These are phyloP conservation scores for Narcine bancroftii DNA, from an alignment of 2,113 vertebrate species.

Conservation along the genomic window DNA sequence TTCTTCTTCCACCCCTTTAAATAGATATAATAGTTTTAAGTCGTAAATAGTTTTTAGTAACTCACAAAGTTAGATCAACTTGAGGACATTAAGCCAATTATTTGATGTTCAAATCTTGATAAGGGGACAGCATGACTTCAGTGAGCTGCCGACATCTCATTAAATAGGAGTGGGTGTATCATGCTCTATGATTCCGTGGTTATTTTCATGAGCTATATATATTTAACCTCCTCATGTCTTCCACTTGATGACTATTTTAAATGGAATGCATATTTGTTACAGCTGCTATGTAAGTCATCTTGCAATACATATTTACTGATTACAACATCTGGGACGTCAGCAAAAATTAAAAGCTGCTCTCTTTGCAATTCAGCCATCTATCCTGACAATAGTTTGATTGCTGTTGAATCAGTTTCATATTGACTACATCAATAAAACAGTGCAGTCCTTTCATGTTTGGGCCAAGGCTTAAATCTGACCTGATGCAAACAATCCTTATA, in stretches of 20 bases:
- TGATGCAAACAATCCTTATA: not conserved
- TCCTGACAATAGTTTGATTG: not conserved
- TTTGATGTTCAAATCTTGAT: too few species aligned
- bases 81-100: too few species aligned
- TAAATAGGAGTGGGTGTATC: too few species aligned
- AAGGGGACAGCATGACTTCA: too few species aligned
- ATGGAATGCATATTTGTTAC: not conserved
- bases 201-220: not conserved
- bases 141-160: too few species aligned
- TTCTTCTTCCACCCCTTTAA: too few species aligned
- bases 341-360: not conserved
- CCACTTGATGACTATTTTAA: not conserved
- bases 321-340: not conserved
- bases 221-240: not conserved
- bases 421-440: not conserved
- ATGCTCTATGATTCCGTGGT: not conserved
- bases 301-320: not conserved
- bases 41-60: too few species aligned
- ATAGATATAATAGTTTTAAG: too few species aligned
- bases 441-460: not conserved
- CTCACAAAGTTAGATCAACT: too few species aligned
- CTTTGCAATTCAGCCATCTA: not conserved
- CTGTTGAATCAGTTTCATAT: not conserved
- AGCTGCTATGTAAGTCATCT: not conserved
- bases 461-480: not conserved